Evolutionary conservation across 2,113 vertebrate species (phyloP), one percentile per base, ranked within the genome.

Genomic region (Furnarius figulus): DNA sequence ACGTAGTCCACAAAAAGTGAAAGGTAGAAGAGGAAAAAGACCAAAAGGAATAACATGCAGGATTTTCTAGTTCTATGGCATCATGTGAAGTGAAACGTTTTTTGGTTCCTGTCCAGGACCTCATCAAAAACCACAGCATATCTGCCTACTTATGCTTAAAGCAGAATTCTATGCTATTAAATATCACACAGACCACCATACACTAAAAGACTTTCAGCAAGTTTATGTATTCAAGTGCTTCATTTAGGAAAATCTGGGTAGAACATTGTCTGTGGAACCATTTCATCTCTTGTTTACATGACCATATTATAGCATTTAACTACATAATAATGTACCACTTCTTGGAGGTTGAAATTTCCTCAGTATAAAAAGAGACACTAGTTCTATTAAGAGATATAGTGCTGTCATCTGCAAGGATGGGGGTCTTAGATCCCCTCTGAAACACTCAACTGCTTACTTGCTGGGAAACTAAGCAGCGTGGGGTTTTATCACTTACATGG

Each of bases 71-170:
- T 77, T 94, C 79, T 59, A 6, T 24, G 17, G 35, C 90, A 80
- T 93, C 74, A 53, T 71, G 44, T 86, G 85, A 84, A 95, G 42
- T 80, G 35, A 93, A 90, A 81, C 35, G 42, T 86, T 70, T 58
- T 90, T 86, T 95, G 56, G 40, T 92, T 92, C 88, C 73, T 89
- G 5, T 84, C 81, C 83, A 82, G 68, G 52, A 67, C 75, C 24
- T 65, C 87, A 84, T 74, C 21, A 96, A 87, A 86, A 95, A 22
- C 55, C 79, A 65, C 77, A 83, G 33, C 14, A 37, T 81, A n/a
- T 96, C 63, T 95, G 50, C 39, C 67, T 89, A 75, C 50, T 93
- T 73, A 79, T 40, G 42, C 66, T 85, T 87, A 70, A 93, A 94
- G 24, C 40, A 83, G 35, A 94, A 71, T 86, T 88, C 55, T 84